Conservation (phyloP, 2,797 vertebrate species). For the Danio jaintianensis region DNA sequence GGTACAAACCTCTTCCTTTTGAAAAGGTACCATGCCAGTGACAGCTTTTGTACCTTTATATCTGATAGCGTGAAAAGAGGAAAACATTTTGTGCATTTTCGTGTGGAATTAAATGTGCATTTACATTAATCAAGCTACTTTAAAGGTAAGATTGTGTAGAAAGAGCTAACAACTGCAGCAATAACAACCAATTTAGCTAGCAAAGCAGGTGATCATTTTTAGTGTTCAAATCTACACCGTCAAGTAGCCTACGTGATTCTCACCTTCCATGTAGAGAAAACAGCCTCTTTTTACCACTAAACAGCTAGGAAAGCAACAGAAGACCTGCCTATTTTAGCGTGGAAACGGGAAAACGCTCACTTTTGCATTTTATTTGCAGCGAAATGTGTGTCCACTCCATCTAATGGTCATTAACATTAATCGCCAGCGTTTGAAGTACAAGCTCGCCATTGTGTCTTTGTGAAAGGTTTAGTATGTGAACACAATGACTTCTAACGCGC, state of each 20-base stretch:
- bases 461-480: constrained; percentile 78
- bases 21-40: too few species aligned
- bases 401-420: constrained; percentile 95
- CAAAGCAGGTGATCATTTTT: too few species aligned
- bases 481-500: constrained; percentile 86
- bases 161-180: too few species aligned
- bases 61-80: too few species aligned
- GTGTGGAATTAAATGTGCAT: too few species aligned
- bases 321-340: constrained; percentile 21
- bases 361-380: constrained; percentile 84
- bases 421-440: constrained; percentile 90
- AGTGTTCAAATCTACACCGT: neutral
- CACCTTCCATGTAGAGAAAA: constrained; percentile 8
- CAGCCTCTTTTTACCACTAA: neutral
- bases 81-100: too few species aligned
- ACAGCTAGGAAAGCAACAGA: neutral
- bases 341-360: constrained; percentile 75
- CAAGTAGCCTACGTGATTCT: neutral
- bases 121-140: too few species aligned
- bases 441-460: constrained; percentile 78
- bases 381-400: constrained; percentile 79
- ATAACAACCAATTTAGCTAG: too few species aligned
- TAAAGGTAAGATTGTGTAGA: too few species aligned
- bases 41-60: too few species aligned
- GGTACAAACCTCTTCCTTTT: too few species aligned